phyloP scores from a whole-genome alignment of 2,113 vertebrate genomes.

The Halichoerus grypus region DNA sequence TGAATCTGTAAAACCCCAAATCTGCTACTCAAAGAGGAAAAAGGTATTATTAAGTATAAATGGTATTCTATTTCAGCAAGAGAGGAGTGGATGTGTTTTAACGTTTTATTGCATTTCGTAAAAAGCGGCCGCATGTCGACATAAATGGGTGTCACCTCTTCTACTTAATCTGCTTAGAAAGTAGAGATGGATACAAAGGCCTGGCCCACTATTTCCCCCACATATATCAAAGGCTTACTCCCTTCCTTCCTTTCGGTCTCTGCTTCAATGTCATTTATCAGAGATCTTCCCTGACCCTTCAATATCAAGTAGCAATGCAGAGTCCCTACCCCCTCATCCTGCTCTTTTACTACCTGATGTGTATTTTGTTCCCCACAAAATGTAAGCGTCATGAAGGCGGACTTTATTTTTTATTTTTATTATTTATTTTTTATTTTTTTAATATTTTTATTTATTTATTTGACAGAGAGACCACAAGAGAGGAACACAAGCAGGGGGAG shows the following conservation, averaged over 20 bases:
- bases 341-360: background rate
- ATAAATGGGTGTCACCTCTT: background rate
- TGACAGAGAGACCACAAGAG: no score
- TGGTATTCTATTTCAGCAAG: slow-evolving; percentile 1
- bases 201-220: background rate
- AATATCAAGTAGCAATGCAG: background rate
- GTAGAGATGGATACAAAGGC: background rate
- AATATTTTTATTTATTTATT: no score
- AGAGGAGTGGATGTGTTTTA: background rate
- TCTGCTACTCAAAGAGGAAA: background rate
- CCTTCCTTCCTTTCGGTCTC: background rate
- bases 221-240: background rate
- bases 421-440: no score
- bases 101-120: background rate
- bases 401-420: background rate
- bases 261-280: background rate
- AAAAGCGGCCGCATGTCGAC: background rate
- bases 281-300: background rate
- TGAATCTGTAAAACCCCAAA: slow-evolving; percentile 23
- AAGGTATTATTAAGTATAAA: background rate
- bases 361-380: background rate
- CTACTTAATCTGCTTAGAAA: background rate
- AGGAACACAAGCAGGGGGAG: no score
- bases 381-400: background rate
- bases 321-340: background rate